Evolutionary conservation across 2,888 invertebrate species (phyloP).

Genomic region (Parnassius mnemosyne): DNA sequence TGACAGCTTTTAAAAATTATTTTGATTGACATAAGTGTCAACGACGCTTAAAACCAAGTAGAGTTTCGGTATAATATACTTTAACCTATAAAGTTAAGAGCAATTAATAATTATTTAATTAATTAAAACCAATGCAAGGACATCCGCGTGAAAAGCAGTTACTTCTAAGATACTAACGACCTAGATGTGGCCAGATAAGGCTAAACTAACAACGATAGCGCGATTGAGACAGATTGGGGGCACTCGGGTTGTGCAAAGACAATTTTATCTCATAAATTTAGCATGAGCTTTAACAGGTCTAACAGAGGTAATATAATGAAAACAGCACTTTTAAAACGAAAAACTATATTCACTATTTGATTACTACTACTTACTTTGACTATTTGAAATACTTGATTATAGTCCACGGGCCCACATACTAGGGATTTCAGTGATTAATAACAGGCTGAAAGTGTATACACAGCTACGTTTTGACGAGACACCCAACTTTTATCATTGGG

Average conservation of each 20-base stretch:
- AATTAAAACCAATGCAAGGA: conserved; percentile 5
- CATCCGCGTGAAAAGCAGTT: conserved; percentile 30
- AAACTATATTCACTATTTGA: no score
- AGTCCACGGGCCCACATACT: no score
- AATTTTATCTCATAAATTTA: conserved; percentile 15
- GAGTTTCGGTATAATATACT: no score
- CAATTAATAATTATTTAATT: conserved; percentile 22
- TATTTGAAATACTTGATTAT: no score
- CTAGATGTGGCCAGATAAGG: conserved; percentile 54
- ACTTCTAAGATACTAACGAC: conserved; percentile 42
- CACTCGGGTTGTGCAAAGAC: conserved; percentile 28
- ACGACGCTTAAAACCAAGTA: no score
- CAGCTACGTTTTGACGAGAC: no score
- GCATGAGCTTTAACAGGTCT: conserved; percentile 16
- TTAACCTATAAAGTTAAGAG: neutral
- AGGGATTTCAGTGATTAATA: no score
- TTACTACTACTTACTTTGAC: no score
- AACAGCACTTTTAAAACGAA: neutral
- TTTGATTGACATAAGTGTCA: no score
- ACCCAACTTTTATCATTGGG: no score
- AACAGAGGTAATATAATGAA: neutral
- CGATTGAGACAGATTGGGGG: conserved; percentile 39
- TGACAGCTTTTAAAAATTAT: no score
- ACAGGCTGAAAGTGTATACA: no score
- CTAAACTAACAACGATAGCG: conserved; percentile 44